Conservation (phyloP, 2,113 vertebrate species). For the Willisornis vidua region DNA sequence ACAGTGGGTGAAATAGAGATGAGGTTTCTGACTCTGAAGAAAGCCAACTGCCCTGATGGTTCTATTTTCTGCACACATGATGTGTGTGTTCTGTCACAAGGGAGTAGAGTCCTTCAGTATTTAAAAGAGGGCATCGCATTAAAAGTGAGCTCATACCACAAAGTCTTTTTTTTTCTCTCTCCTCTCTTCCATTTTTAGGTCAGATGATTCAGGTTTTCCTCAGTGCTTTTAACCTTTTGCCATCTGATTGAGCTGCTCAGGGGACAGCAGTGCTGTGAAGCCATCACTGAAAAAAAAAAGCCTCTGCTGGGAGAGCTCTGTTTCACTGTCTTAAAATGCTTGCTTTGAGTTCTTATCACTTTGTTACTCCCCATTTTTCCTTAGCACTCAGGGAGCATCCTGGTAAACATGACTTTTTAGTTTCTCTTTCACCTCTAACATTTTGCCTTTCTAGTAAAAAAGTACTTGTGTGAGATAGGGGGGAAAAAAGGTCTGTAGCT, state of each 20-base stretch:
- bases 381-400: not conserved
- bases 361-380: not conserved
- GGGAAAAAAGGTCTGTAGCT: not conserved
- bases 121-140: not conserved
- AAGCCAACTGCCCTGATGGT: not conserved
- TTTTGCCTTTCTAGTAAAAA: not conserved
- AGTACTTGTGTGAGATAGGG: not conserved
- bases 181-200: constrained; percentile 33
- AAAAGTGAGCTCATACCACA: not conserved
- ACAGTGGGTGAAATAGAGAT: not conserved
- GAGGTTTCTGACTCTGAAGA: not conserved
- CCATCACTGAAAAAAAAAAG: not conserved
- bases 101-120: not conserved
- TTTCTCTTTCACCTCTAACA: not conserved
- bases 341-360: not conserved
- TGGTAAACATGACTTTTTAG: not conserved
- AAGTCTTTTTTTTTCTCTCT: not conserved
- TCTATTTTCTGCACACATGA: not conserved
- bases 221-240: constrained; percentile 38
- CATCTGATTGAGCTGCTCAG: not conserved
- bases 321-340: not conserved
- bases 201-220: constrained; percentile 64
- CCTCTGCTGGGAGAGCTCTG: not conserved
- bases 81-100: not conserved
- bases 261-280: not conserved